These are phyloP conservation scores for Chloroceryle amazona DNA, from an alignment of 2,797 vertebrate species.

Conservation along the genomic window DNA sequence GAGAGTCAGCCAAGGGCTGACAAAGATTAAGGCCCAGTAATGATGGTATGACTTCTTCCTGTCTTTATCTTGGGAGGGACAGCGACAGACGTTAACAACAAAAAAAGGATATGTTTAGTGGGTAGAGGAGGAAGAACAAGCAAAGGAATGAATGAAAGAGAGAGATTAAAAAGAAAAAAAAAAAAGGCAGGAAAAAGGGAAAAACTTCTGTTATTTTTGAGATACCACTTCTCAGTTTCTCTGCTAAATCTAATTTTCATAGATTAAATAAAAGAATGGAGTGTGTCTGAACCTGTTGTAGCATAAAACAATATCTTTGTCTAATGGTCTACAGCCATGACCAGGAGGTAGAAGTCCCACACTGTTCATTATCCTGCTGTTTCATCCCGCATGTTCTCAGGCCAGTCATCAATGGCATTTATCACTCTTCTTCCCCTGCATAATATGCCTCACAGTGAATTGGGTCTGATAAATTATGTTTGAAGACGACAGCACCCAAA, in stretches of 20 bases:
- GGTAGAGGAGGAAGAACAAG: neutral
- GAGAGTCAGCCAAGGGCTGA: neutral
- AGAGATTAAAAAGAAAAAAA: neutral
- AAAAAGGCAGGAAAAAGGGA: neutral
- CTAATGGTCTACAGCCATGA: neutral
- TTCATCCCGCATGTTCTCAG: neutral
- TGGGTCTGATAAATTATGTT: neutral
- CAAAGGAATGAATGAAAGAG: neutral
- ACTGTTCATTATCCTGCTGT: neutral
- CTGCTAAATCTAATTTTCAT: neutral
- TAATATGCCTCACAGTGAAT: neutral
- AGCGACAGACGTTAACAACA: neutral
- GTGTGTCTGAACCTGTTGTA: neutral
- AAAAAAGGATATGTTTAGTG: neutral
- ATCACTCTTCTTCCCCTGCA: neutral
- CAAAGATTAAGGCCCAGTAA: neutral
- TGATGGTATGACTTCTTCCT: neutral
- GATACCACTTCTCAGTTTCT: neutral
- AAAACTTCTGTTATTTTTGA: neutral
- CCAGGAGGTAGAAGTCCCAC: conserved; percentile 7
- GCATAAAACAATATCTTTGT: neutral
- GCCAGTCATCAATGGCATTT: conserved; percentile 19
- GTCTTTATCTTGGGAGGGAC: neutral
- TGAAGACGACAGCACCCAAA: neutral
- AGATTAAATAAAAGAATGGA: neutral